phyloP scores from a whole-genome alignment of 2,797 vertebrate species.

The Apogon talboti region DNA sequence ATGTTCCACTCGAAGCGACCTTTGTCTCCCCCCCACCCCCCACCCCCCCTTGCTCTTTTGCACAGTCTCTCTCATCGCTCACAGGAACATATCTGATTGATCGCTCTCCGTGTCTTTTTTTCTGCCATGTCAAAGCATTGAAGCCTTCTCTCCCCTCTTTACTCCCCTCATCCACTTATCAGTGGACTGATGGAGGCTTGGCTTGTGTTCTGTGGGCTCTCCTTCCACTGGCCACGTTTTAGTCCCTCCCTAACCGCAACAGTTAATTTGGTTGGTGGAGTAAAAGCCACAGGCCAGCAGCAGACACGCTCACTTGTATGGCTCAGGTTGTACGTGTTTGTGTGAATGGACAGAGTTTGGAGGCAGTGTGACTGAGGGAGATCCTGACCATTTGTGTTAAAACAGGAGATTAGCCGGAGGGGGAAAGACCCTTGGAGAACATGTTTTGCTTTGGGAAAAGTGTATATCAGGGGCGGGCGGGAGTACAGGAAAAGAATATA shows the following conservation, averaged over 20 bases:
- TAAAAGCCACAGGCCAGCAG: slow-evolving; percentile 20
- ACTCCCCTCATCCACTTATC: slow-evolving; percentile 34
- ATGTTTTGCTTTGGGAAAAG: slow-evolving; percentile 39
- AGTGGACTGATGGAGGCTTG: slow-evolving; percentile 30
- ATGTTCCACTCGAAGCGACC: slow-evolving; percentile 70
- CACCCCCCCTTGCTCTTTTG: not conserved
- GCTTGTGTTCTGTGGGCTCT: slow-evolving; percentile 37
- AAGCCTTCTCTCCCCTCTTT: slow-evolving; percentile 5
- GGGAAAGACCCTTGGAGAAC: slow-evolving; percentile 26
- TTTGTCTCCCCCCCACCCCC: slow-evolving; percentile 49
- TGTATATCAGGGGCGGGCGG: slow-evolving; percentile 51
- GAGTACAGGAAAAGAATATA: slow-evolving; percentile 58
- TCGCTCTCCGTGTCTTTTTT: slow-evolving; percentile 5
- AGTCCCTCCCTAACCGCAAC: slow-evolving; percentile 46
- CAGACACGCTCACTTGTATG: slow-evolving; percentile 19
- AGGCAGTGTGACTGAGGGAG: slow-evolving; percentile 17
- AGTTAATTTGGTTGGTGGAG: slow-evolving; percentile 36
- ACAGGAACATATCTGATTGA: slow-evolving; percentile 11
- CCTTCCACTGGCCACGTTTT: slow-evolving; percentile 27
- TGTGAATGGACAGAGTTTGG: slow-evolving; percentile 44
- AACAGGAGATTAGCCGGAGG: slow-evolving; percentile 19
- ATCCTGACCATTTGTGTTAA: slow-evolving; percentile 43
- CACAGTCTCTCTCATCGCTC: not conserved
- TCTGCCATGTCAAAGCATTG: not conserved
- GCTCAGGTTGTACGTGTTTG: slow-evolving; percentile 20